Conservation (phyloP, 2,797 vertebrate species). For the Vireo griseus region DNA sequence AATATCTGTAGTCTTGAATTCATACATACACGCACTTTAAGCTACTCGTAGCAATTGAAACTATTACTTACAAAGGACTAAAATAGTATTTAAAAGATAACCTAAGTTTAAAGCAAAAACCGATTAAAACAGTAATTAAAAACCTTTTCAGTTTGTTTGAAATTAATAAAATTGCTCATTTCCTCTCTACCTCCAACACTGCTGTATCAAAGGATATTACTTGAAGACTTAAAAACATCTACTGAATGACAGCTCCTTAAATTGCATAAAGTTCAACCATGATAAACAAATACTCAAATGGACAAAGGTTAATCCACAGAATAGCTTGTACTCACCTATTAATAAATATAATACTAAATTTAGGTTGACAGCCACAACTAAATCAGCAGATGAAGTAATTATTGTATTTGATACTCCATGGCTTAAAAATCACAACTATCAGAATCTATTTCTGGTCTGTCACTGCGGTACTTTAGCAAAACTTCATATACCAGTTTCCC, state of each 20-base stretch:
- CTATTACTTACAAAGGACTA: neutral
- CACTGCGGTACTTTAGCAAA: neutral
- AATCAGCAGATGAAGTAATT: neutral
- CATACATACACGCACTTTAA: neutral
- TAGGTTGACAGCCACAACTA: neutral
- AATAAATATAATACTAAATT: neutral
- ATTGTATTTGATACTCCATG: neutral
- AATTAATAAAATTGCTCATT: neutral
- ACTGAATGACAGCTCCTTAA: constrained; percentile 40
- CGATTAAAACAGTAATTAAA: neutral
- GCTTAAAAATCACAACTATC: neutral
- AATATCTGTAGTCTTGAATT: neutral
- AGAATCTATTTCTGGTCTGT: neutral
- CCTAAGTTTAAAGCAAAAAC: neutral
- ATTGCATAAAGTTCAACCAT: constrained; percentile 51
- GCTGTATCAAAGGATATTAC: neutral
- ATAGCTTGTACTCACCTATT: constrained; percentile 19
- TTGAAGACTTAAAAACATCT: neutral
- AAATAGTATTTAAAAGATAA: neutral
- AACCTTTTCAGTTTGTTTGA: neutral
- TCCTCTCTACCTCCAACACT: neutral
- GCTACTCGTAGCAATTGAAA: neutral
- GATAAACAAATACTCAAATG: constrained; percentile 49
- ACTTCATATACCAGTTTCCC: neutral
- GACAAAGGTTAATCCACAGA: constrained; percentile 11